Conservation (phyloP, 2,888 invertebrate genomes). For the Apomyelois bistriatella region DNA sequence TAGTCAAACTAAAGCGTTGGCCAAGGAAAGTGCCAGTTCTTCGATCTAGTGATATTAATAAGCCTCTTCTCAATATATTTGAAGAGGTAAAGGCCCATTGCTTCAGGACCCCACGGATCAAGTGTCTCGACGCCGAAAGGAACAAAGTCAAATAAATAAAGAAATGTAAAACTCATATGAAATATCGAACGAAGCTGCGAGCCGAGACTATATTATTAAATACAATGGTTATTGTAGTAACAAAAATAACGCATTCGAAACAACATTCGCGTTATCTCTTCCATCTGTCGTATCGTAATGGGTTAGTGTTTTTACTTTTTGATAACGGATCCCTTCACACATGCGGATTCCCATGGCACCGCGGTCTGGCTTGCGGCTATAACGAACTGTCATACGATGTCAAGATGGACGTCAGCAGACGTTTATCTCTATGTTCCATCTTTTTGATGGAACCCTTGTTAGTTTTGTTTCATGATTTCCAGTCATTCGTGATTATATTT, state of each 20-base stretch:
- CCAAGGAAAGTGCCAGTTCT: no score
- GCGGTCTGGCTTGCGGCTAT: constrained; percentile 7
- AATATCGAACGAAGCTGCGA: no score
- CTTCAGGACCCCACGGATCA: no score
- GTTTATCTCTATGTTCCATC: constrained; percentile 10
- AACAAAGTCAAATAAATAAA: no score
- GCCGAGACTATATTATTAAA: no score
- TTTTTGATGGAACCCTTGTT: constrained; percentile 5
- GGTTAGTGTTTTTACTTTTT: constrained; percentile 12
- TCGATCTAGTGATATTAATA: no score
- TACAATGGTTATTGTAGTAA: not conserved
- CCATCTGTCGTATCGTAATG: constrained; percentile 7
- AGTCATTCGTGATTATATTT: not conserved
- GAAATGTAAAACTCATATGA: no score
- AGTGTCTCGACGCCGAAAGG: no score
- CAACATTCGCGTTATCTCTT: constrained; percentile 3
- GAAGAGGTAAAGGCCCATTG: no score
- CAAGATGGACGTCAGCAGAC: not conserved
- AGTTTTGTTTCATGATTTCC: constrained; percentile 11
- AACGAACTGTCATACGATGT: constrained; percentile 15
- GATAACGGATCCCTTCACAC: constrained; percentile 9
- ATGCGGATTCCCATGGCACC: constrained; percentile 13
- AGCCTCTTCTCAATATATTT: no score
- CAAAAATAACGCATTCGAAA: no score
- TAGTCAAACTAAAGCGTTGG: no score